Percentiles rank a stretch among this genome's conserved stretches.
phyloP scores from a whole-genome alignment of 2,113 vertebrate species.

The Neoarius graeffei region DNA sequence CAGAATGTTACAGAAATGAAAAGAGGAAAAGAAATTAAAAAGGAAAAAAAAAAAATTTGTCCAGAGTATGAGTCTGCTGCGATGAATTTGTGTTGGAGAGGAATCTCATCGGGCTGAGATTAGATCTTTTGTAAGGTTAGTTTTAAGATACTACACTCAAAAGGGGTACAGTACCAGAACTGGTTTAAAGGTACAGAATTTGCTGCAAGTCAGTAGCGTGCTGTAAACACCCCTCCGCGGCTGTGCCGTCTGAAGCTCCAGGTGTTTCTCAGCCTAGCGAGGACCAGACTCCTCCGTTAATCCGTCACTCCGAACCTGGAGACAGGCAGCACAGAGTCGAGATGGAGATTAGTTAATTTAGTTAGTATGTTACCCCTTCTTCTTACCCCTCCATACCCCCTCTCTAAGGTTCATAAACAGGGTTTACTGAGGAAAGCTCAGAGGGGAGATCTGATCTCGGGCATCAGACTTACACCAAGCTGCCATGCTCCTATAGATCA shows the following conservation, averaged over 20 bases:
- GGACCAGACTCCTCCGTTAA: conserved; percentile 1
- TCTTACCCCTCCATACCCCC: conserved; percentile 48
- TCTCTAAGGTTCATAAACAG: conserved; percentile 74
- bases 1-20: background rate
- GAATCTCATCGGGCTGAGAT: background rate
- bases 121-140: conserved; percentile 9
- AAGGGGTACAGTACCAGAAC: conserved; percentile 5
- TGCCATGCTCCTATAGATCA: conserved; percentile 58
- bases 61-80: conserved; percentile 4
- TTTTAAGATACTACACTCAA: background rate
- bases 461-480: conserved; percentile 58
- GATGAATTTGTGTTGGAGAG: too few relatives aligned
- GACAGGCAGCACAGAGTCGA: background rate
- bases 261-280: conserved; percentile 32
- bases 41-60: background rate
- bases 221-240: background rate
- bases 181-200: conserved; percentile 40
- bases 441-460: conserved; percentile 51
- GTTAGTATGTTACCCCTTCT: conserved; percentile 42
- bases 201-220: conserved; percentile 20
- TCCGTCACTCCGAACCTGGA: conserved; percentile 33
- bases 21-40: background rate
- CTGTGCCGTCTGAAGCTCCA: background rate
- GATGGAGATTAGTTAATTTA: conserved; percentile 30
- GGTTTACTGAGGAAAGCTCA: conserved; percentile 68